Evolutionary conservation across 2,888 invertebrate species (phyloP).

Genomic region (Drosophila buzzatii): DNA sequence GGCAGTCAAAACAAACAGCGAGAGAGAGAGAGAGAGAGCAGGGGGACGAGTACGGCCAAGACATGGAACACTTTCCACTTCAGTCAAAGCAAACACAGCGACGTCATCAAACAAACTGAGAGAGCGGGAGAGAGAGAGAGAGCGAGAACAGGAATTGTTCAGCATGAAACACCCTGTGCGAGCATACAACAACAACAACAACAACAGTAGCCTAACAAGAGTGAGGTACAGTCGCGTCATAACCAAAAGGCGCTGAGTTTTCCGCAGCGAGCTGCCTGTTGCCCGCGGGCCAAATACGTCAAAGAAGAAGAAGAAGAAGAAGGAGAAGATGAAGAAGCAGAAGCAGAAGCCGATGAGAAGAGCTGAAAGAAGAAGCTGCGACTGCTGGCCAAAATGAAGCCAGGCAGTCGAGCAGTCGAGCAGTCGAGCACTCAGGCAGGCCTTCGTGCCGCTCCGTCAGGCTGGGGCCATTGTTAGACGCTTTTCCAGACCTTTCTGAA

Average conservation of each 20-base stretch:
- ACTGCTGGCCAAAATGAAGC: conserved; percentile 8
- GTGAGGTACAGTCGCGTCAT: conserved; percentile 64
- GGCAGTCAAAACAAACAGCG: conserved; percentile 53
- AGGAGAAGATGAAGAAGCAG: conserved; percentile 1
- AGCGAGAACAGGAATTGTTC: conserved; percentile 31
- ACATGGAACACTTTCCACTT: conserved; percentile 46
- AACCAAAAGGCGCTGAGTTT: conserved; percentile 55
- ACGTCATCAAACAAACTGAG: conserved; percentile 31
- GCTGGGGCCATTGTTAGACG: conserved; percentile 17
- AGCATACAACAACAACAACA: not conserved
- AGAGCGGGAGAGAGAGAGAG: conserved; percentile 2
- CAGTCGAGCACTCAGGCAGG: not conserved
- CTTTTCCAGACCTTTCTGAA: conserved; percentile 43
- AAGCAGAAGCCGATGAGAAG: not conserved
- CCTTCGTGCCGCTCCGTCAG: not conserved
- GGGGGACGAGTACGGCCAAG: not conserved
- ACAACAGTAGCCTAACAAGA: not conserved
- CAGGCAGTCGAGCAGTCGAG: not conserved
- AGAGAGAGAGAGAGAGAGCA: not conserved
- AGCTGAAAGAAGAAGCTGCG: conserved; percentile 11
- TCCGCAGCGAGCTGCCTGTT: conserved; percentile 47
- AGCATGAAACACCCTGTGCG: conserved; percentile 51
- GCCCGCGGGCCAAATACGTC: conserved; percentile 35
- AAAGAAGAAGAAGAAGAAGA: not conserved
- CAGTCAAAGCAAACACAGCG: conserved; percentile 30